Conservation (phyloP, 2,113 vertebrate genomes). For the Elephantulus edwardii region DNA sequence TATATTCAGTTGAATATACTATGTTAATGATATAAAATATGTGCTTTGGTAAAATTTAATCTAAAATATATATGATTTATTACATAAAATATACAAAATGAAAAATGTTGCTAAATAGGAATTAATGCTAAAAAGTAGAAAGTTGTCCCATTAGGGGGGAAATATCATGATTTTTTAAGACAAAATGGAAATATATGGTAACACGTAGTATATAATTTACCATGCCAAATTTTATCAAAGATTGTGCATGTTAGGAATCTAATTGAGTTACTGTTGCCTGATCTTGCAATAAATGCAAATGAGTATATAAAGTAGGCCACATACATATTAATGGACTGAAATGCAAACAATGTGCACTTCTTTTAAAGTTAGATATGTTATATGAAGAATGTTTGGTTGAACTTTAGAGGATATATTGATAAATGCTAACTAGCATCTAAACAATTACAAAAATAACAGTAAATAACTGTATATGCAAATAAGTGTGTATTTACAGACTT, state of each 20-base stretch:
- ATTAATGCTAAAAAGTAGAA: not conserved
- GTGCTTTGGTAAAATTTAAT: not conserved
- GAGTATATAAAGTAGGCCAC: not conserved
- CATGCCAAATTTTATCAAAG: not conserved
- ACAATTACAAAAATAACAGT: not conserved
- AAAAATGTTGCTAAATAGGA: not conserved
- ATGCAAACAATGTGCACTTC: slow-evolving; percentile 10
- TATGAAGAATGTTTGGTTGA: not conserved
- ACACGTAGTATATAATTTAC: not conserved
- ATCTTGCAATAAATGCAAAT: not conserved
- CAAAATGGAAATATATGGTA: not conserved
- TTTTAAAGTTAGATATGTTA: slow-evolving; percentile 25
- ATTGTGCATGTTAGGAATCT: not conserved
- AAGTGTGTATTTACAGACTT: not conserved
- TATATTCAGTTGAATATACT: not conserved
- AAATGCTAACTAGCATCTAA: not conserved
- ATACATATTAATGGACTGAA: not conserved
- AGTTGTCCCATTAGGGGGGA: not conserved
- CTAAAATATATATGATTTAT: not conserved
- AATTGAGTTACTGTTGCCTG: not conserved
- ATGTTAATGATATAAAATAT: not conserved
- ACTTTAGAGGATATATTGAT: not conserved
- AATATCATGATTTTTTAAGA: not conserved
- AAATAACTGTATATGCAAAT: not conserved
- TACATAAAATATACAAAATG: not conserved